Base-by-base conservation (phyloP, 2,113 vertebrate species). In the Carlito syrichta region DNA sequence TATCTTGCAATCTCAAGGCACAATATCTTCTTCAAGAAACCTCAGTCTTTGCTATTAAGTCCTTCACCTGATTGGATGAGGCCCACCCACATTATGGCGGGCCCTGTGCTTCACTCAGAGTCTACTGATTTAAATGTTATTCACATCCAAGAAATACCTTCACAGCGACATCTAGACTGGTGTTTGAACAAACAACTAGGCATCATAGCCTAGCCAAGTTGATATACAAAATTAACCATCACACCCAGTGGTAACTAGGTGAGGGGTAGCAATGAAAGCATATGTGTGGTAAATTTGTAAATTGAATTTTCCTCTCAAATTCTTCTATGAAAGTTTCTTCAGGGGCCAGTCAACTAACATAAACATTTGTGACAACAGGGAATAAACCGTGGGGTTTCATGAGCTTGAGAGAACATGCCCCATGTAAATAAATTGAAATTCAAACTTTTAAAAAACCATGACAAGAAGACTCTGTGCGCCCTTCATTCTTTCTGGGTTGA, bases 311-410 rank as follows among this genome's bases (percentile, higher is more conserved):
- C n/a, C 38, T 91, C 35, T 93, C 32, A n/a, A 79, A n/a, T 79
- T 89, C n/a, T 32, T 66, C 40, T n/a, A 1, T 38, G 32, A 76
- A 86, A 27, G 12, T 20, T 35, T 43, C 30, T 76, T 22, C 40
- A 56, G 32, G 82, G 45, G 13, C 20, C 16, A 20, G 22, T 54
- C 22, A 25, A 13, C 19, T 45, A 54, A 40, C 6, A 13, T 73
- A 76, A 56, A 86, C 74, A 11, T 68, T 35, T 43, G 69, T 86
- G 68, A 50, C 4, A 20, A 6, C 19, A 13, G 1, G n/a, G 52
- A 12, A n/a, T 38, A 12, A 30, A 32, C 9, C 25, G n/a, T 12
- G 23, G 30, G 48, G 9, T 12, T 71, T 68, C 0, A 0, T 38
- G 89, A 81, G 45, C 43, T 63, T 58, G 43, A 69, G 25, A 48